Base-by-base conservation (phyloP, 2,113 vertebrate species). In the Eubucco bourcierii region DNA sequence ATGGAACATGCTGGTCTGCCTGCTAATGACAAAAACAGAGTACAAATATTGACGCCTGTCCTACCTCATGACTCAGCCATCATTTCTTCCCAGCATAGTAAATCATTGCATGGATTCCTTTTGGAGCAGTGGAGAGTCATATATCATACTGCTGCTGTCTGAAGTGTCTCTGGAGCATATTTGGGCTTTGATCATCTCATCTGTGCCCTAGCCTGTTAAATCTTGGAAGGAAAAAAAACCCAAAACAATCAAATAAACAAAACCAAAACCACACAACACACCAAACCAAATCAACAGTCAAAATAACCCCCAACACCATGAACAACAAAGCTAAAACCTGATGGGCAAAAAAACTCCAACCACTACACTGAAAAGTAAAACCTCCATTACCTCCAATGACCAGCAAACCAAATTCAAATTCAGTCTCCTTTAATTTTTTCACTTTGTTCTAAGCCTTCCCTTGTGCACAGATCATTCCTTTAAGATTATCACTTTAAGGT, bases 391-490 rank as follows among this genome's bases (percentile, higher is more conserved):
- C 67, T 85, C 37, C 71, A 67, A 50, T 7, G 6, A 17, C 20
- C 41, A 41, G 33, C 4, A 84, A 88, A 55, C 13, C 10, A 78
- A 70, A 61, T 70, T 71, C 8, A 74, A 84, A 39, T 9, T 52
- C 39, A 70, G 24, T 5, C 8, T 53, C 7, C 15, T 12, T 20
- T 33, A 5, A 31, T 65, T 79, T 75, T 52, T 41, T 52, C 66
- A 4, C 13, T 61, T 46, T 71, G 6, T 72, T 75, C n/a, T 31
- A 4, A 15, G 24, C 11, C 10, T 73, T 68, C 23, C 12, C 2
- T 56, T 31, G 10, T 14, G 19, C 23, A 29, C 0, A 0, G n/a
- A 46, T 46, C 3, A 8, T 61, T 73, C 60, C 25, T 41, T 21
- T 6, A 59, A 85, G 41, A 89, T 41, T 3, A 74, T 29, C 28